Evolutionary conservation across 2,797 vertebrate species (phyloP), one percentile per base, ranked within the genome.

Genomic region (Gallirallus australis): DNA sequence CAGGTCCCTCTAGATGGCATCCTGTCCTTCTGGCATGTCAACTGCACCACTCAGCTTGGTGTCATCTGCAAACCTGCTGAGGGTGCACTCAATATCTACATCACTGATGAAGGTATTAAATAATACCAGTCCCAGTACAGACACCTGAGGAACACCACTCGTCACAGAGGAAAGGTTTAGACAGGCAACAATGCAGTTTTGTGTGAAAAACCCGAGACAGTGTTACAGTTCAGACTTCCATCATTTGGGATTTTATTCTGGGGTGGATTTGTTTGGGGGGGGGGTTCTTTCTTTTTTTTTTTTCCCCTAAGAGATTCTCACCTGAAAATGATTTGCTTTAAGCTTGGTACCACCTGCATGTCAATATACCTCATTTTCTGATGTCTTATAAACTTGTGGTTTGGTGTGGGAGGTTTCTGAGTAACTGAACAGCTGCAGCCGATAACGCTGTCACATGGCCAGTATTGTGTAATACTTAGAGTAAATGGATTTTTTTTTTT

Each of bases 251-350:
- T 73, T 70, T 95, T 78, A 15, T 78, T 71, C 31, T 56, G 15
- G 7, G 9, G 2, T 2, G 33, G 4, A 3, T 42, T 56, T 6
- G 18, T 15, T 33, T 28, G 1, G 3, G 42, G 42, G 42, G 1
- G 3, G 42, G 42, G 42, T 16, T 53, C 24, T 13, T 37, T 61
- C 7, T 15, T n/a, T n/a, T 11, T 48, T 69, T 7, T 24, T 17
- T 16, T 12, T 18, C 4, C 6, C 20, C 12, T 3, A 6, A 1
- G 13, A 30, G 35, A 23, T 88, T 91, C 85, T 65, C 52, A 61
- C 24, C 3, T 2, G 39, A 20, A 12, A 52, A 40, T 3, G 4
- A 31, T 28, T 72, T 90, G n/a, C n/a, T 75, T 59, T 73, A 57
- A 56, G 20, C 6, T 69, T 30, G 12, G 2, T 42, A 31, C 47